Evolutionary conservation across 2,888 invertebrate genomes (phyloP), one percentile per base, ranked within the genome.

Genomic region (Globia sparganii): DNA sequence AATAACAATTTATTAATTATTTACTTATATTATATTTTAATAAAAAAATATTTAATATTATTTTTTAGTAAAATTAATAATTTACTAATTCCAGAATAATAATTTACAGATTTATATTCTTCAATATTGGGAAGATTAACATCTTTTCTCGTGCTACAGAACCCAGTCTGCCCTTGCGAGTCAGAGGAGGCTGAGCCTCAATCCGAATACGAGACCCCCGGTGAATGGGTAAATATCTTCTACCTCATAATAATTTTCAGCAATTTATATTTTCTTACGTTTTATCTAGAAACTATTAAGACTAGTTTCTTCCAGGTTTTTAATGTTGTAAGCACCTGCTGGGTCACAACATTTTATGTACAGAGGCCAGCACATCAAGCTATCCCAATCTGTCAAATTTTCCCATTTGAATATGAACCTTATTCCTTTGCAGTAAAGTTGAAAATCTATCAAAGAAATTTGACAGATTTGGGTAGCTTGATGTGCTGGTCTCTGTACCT

Each of bases 211-310:
- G 58, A 43, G 0, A 68, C 58, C 0, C 21, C 53, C 18, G 58
- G 49, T 6, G 49, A 74, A 0, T 75, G 74, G 74, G 83, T 83
- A 49, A 71, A 28, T 77, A 68, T 72, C 15, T 18, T 58, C 11
- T 21, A 15, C 6, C 21, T 8, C 46, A 31, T 25, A 28, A 1
- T 34, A 5, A 9, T 18, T 34, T 49, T 49, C 21, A 66, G 13
- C 13, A 46, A 46, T 43, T 43, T 43, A 43, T 21, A 46, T 21
- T 43, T 28, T 40, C 11, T 40, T 65, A 43, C 40, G 11, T 43
- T 65, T 40, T 43, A 40, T n/a, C 18, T n/a, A n/a, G 40, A 37
- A 64, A 18, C n/a, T n/a, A 18, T 62, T 25, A 3, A 25, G 15
- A 37, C 40, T 43, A 3, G 40, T 43, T 43, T 37, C n/a, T 37